These are phyloP conservation scores for Dromiciops gliroides DNA, from an alignment of 2,113 vertebrate genomes.

Conservation along the genomic window DNA sequence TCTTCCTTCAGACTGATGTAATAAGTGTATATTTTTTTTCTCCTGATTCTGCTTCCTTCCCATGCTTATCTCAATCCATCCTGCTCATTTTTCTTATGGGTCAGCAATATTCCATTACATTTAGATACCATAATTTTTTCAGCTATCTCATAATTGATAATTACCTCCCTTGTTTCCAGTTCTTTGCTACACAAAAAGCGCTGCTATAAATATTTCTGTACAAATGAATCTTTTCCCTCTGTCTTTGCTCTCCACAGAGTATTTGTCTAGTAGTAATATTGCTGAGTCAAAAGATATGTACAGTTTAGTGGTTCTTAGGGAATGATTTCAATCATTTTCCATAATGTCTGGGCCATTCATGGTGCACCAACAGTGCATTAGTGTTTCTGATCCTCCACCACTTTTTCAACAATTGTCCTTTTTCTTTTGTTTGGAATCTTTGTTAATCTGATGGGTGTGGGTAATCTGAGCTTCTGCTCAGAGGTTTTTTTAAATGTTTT, in stretches of 20 bases:
- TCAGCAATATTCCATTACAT: not conserved
- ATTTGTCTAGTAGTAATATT: too few species aligned
- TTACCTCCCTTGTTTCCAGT: too few species aligned
- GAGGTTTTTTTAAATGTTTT: not conserved
- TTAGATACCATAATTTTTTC: not conserved
- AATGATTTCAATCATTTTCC: not conserved
- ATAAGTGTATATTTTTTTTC: not conserved
- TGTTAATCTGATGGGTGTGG: not conserved
- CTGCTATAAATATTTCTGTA: too few species aligned
- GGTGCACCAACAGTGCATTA: not conserved
- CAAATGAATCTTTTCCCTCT: too few species aligned
- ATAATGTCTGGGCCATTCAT: not conserved
- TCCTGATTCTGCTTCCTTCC: not conserved
- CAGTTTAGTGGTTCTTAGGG: too few species aligned
- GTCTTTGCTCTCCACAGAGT: too few species aligned
- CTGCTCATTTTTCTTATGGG: not conserved
- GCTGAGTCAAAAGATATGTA: too few species aligned
- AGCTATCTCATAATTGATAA: too few species aligned
- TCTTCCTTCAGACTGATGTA: not conserved
- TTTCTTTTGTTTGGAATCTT: not conserved
- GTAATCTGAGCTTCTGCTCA: too few species aligned
- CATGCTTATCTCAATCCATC: not conserved
- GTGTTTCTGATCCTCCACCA: not conserved
- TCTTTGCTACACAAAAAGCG: too few species aligned
- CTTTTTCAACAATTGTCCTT: not conserved